Evolutionary conservation across 2,888 invertebrate species (phyloP).

Genomic region (Drosophila borealis): DNA sequence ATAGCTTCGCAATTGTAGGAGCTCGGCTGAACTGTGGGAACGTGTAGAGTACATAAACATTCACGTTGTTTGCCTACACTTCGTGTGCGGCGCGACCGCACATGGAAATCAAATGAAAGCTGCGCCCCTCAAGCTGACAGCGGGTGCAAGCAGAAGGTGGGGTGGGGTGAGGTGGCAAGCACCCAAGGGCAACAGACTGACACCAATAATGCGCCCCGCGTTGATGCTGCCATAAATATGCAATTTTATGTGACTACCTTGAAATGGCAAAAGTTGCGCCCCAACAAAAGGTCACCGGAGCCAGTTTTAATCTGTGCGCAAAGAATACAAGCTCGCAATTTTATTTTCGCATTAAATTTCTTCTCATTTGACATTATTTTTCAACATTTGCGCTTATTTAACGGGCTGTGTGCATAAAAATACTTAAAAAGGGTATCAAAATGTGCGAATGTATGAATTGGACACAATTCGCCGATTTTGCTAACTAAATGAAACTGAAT

Average conservation of each 20-base stretch:
- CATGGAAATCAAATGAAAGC: constrained; percentile 59
- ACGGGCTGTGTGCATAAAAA: background rate
- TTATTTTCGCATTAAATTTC: background rate
- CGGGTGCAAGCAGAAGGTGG: too few relatives aligned
- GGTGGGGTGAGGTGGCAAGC: background rate
- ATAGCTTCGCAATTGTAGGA: constrained; percentile 29
- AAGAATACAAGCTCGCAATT: constrained; percentile 3
- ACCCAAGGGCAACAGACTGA: constrained; percentile 47
- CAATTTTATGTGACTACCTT: constrained; percentile 45
- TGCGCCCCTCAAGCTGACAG: constrained; percentile 33
- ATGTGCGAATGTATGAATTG: background rate
- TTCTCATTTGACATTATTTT: background rate
- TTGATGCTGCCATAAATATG: constrained; percentile 54
- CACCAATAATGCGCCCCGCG: constrained; percentile 25
- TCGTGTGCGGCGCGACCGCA: constrained; percentile 47
- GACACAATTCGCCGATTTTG: too few relatives aligned
- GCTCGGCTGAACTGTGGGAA: constrained; percentile 1
- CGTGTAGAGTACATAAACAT: constrained; percentile 19
- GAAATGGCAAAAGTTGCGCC: constrained; percentile 22
- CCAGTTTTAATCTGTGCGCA: constrained; percentile 20
- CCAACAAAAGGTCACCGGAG: constrained; percentile 13
- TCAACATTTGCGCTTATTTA: background rate
- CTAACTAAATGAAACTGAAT: background rate
- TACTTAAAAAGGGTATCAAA: background rate
- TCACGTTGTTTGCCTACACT: constrained; percentile 38